A percentile compares a stretch with the other conserved stretches of the same genome.
Evolutionary conservation across 1,140 invertebrate species (phyloP).

Genomic region (Drosophila kepulauana): DNA sequence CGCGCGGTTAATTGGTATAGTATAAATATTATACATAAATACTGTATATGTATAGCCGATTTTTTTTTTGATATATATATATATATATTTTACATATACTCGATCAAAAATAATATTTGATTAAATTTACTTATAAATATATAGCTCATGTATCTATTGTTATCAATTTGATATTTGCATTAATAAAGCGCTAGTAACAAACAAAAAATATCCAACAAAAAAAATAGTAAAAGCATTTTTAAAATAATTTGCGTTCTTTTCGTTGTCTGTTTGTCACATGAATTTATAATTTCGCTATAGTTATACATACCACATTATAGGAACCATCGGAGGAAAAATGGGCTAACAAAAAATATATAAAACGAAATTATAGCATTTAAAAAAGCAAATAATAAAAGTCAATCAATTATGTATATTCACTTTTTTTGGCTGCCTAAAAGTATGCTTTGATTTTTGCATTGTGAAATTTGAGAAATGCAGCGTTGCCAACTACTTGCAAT

Average conservation of each 20-base stretch:
- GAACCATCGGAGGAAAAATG: too few species aligned
- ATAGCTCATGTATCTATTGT: slow-evolving; percentile 78
- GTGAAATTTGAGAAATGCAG: too few species aligned
- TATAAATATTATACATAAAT: slow-evolving; percentile 17
- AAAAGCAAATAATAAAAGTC: too few species aligned
- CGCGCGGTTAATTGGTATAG: slow-evolving; percentile 71
- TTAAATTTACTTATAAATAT: slow-evolving; percentile 45
- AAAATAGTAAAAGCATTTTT: background rate
- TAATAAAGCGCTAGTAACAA: slow-evolving; percentile 75
- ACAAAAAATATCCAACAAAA: background rate
- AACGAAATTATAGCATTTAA: too few species aligned
- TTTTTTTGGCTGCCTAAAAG: background rate
- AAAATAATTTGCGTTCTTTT: background rate
- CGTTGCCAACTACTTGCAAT: too few species aligned
- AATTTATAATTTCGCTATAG: too few species aligned
- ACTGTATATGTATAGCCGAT: slow-evolving; percentile 16
- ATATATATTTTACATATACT: too few species aligned
- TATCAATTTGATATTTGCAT: slow-evolving; percentile 79
- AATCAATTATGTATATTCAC: too few species aligned
- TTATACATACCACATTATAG: too few species aligned
- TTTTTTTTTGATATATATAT: slow-evolving; percentile 49
- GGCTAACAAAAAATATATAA: too few species aligned
- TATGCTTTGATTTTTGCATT: background rate
- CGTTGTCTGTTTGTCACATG: too few species aligned
- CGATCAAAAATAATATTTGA: slow-evolving; percentile 51